A percentile compares a stretch with the other conserved stretches of the same genome.
Evolutionary conservation across 2,797 vertebrate genomes (phyloP).

Genomic region (Notoglanidium macrostoma): DNA sequence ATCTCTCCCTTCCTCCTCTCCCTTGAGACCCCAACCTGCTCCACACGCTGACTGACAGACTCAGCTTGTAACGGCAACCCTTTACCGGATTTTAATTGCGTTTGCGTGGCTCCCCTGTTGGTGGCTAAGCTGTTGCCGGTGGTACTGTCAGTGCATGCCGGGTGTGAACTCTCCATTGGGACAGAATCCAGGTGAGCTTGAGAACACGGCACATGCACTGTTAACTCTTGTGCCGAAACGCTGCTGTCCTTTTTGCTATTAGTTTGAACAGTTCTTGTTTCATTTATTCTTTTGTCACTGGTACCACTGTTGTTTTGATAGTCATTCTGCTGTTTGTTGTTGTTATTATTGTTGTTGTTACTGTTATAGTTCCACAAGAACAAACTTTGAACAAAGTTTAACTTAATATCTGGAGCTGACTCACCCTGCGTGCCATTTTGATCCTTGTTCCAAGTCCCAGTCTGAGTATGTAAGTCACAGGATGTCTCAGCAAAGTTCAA

Average conservation of each 20-base stretch:
- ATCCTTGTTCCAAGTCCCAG: not conserved
- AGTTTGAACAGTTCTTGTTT: slow-evolving; percentile 36
- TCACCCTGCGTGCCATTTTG: not conserved
- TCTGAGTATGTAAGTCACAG: slow-evolving; percentile 38
- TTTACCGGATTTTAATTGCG: slow-evolving; percentile 73
- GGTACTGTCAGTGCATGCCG: slow-evolving; percentile 59
- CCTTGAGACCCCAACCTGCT: slow-evolving; percentile 70
- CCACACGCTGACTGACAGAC: slow-evolving; percentile 71
- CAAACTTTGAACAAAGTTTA: slow-evolving; percentile 31
- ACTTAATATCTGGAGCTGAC: slow-evolving; percentile 70
- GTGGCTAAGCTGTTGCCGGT: slow-evolving; percentile 64
- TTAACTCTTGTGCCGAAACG: slow-evolving; percentile 43
- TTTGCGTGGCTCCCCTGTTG: slow-evolving; percentile 52
- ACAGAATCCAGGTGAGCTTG: slow-evolving; percentile 48
- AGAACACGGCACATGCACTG: slow-evolving; percentile 35
- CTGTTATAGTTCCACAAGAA: slow-evolving; percentile 60
- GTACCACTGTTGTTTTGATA: slow-evolving; percentile 34
- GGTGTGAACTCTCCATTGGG: slow-evolving; percentile 50
- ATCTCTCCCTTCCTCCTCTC: slow-evolving; percentile 61
- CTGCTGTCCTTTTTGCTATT: slow-evolving; percentile 46
- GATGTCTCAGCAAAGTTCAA: slow-evolving; percentile 60
- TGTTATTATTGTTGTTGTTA: slow-evolving; percentile 61
- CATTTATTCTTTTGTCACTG: slow-evolving; percentile 25
- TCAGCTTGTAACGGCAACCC: slow-evolving; percentile 70
- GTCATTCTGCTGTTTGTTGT: slow-evolving; percentile 40